phyloP scores from a whole-genome alignment of 2,113 vertebrate species.

The Callionymus lyra region DNA sequence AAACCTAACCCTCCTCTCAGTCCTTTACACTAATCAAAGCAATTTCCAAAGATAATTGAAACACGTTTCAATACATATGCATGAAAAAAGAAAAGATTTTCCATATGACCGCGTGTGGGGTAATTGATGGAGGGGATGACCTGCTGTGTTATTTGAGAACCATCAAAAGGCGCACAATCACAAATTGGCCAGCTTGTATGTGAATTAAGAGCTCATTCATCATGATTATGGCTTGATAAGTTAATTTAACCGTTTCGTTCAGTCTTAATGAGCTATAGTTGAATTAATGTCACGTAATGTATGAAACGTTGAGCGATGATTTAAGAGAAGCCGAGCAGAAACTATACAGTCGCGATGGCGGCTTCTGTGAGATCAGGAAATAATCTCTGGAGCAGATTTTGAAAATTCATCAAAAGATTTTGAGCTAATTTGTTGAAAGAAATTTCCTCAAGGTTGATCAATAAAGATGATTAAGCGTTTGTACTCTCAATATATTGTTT shows the following conservation, averaged over 20 bases:
- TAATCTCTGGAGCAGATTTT: too few species aligned
- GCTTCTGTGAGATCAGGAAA: conserved; percentile 55
- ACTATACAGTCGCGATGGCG: conserved; percentile 82
- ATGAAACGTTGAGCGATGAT: conserved; percentile 99
- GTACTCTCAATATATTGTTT: too few species aligned
- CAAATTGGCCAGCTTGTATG: conserved; percentile 99
- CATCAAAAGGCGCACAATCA: conserved; percentile 99
- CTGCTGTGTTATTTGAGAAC: conserved; percentile 99
- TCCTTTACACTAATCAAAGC: conserved; percentile 93
- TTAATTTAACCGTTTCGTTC: conserved; percentile 99
- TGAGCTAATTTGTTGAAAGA: too few species aligned
- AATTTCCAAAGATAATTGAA: conserved; percentile 99
- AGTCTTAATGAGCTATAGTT: conserved; percentile 99
- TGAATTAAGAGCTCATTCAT: conserved; percentile 99
- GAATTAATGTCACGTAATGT: conserved; percentile 99
- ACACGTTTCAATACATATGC: conserved; percentile 99
- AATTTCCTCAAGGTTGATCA: too few species aligned
- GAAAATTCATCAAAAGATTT: too few species aligned
- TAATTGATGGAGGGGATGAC: conserved; percentile 99
- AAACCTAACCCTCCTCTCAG: conserved; percentile 24
- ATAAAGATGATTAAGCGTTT: too few species aligned
- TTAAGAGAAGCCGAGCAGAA: conserved; percentile 97
- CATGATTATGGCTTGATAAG: conserved; percentile 99
- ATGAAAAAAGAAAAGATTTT: conserved; percentile 87
- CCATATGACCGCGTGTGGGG: conserved; percentile 85